phyloP scores from a whole-genome alignment of 2,797 vertebrate species.

The Acridotheres tristis region DNA sequence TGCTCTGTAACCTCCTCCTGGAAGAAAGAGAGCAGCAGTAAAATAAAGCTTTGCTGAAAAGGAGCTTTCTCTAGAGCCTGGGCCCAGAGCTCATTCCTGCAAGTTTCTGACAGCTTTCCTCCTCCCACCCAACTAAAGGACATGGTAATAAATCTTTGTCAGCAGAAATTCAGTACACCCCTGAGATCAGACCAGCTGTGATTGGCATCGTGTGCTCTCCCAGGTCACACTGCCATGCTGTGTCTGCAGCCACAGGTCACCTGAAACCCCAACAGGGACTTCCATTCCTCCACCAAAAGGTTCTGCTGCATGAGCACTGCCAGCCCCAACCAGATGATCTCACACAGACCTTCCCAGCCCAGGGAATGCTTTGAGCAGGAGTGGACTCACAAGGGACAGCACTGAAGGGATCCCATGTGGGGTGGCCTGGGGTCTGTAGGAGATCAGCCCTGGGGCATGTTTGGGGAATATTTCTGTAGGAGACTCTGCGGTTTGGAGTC shows the following conservation, averaged over 20 bases:
- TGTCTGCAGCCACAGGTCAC: background rate
- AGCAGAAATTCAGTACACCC: background rate
- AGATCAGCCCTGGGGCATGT: fast-evolving
- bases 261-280: background rate
- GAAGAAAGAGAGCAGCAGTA: background rate
- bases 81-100: background rate
- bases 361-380: background rate
- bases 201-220: background rate
- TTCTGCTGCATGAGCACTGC: background rate
- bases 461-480: background rate
- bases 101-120: constrained; percentile 31
- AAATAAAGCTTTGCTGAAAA: constrained; percentile 31
- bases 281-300: background rate
- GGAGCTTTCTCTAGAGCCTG: background rate
- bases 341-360: background rate
- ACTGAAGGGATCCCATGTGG: background rate
- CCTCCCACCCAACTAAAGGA: background rate
- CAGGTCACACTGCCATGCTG: background rate
- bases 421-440: background rate
- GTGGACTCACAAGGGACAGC: background rate
- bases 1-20: background rate
- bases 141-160: constrained; percentile 43
- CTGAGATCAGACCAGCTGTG: fast-evolving
- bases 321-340: fast-evolving
- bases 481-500: background rate